Evolutionary conservation across 2,888 invertebrate genomes (phyloP), one percentile per base, ranked within the genome.

Genomic region (Ormyrus labotus): DNA sequence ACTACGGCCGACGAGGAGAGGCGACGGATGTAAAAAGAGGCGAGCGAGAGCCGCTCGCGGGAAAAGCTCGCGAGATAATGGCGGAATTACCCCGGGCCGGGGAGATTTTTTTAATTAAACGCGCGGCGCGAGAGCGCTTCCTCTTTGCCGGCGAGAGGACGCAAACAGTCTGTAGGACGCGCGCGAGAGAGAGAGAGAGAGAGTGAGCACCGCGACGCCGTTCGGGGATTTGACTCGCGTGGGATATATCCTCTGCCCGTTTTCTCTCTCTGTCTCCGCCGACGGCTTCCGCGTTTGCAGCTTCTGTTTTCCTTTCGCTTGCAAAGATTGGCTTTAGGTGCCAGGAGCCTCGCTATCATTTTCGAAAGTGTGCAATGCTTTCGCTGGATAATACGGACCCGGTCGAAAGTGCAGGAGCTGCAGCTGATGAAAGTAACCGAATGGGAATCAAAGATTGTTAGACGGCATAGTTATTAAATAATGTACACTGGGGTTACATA

Each of bases 61-160:
- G 13, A 13, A 47, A 19, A 11, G 64, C 72, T 6, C 13, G 55
- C 55, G 58, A 74, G 48, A 67, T 74, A 51, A 74, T 53, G 60
- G 50, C 58, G 58, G 67, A 74, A 74, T 74, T 67, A 67, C 50
- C 47, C n/a, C 10, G 57, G 13, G 57, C 58, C 13, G 48, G 19
- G 19, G 34, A 60, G 51, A 67, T 74, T 67, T 19, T 19, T 19
- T 74, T 74, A 74, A 64, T 74, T 74, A 74, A 74, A 67, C 51
- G 57, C 48, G 19, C 19, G 19, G 19, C 19, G 67, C 45, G 67
- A 65, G 74, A 65, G 74, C 19, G 45, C 57, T 63, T 72, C 13
- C 51, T 57, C 53, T 63, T 72, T 19, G 19, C 63, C 53, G n/a
- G n/a, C 19, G 19, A 19, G 61, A 53, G 55, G 53, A 73, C 64